phyloP scores from a whole-genome alignment of 2,888 invertebrate genomes.

The Drosophila austrosaltans region DNA sequence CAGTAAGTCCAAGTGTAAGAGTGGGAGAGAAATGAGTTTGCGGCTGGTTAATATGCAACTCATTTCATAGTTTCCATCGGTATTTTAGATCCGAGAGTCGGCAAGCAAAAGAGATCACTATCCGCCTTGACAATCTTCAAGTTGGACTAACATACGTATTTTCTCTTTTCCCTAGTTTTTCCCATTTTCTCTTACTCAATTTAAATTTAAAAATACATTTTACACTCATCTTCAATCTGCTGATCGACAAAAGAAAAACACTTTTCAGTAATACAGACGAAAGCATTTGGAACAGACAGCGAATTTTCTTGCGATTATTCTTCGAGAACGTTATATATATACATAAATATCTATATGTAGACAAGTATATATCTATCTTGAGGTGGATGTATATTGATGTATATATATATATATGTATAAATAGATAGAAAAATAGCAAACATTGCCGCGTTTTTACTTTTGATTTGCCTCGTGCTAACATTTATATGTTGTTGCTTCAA shows the following conservation, averaged over 20 bases:
- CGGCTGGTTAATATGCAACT: background rate
- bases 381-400: conserved; percentile 17
- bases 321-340: conserved; percentile 21
- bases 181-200: conserved; percentile 38
- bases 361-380: background rate
- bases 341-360: conserved; percentile 18
- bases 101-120: background rate
- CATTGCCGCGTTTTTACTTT: conserved; percentile 56
- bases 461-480: conserved; percentile 49
- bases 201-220: conserved; percentile 64
- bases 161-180: conserved; percentile 16
- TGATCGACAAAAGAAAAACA: conserved; percentile 13
- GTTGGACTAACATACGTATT: background rate
- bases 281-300: conserved; percentile 43
- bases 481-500: conserved; percentile 67
- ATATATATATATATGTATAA: conserved; percentile 19
- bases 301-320: conserved; percentile 17
- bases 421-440: conserved; percentile 35
- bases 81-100: background rate
- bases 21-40: background rate
- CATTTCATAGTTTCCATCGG: too few species aligned
- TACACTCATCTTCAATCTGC: conserved; percentile 49
- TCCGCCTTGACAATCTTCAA: background rate
- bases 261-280: conserved; percentile 65
- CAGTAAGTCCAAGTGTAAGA: background rate